phyloP scores from a whole-genome alignment of 2,113 vertebrate species.

The Brachirus orientalis region DNA sequence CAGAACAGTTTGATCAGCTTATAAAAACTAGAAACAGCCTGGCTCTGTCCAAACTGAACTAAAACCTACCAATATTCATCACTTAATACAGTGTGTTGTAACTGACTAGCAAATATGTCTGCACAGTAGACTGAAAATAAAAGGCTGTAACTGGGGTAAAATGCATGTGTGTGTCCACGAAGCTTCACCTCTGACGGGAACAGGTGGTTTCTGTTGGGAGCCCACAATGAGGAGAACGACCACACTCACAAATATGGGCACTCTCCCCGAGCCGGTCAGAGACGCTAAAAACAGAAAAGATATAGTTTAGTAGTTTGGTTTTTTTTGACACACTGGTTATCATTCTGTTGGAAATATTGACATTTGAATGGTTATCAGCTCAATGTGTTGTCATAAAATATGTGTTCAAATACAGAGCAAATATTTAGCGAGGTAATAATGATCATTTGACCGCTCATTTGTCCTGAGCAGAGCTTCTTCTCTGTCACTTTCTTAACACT shows the following conservation, averaged over 20 bases:
- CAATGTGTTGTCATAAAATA: background rate
- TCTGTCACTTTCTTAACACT: slow-evolving; percentile 39
- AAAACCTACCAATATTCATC: too few relatives aligned
- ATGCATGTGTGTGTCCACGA: background rate
- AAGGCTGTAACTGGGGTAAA: too few relatives aligned
- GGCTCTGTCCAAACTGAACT: too few relatives aligned
- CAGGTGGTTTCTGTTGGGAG: slow-evolving; percentile 87
- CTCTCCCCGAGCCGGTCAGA: slow-evolving; percentile 93
- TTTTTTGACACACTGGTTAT: too few relatives aligned
- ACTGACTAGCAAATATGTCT: too few relatives aligned
- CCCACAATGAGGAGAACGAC: slow-evolving; percentile 91
- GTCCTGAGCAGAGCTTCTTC: background rate
- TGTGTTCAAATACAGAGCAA: background rate
- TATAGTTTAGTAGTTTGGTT: too few relatives aligned
- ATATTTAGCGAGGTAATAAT: background rate
- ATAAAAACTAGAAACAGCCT: background rate
- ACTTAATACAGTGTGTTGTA: too few relatives aligned
- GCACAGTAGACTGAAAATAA: too few relatives aligned
- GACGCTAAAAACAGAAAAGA: slow-evolving; percentile 83
- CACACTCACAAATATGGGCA: slow-evolving; percentile 91
- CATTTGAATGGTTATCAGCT: too few relatives aligned
- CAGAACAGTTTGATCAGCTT: background rate
- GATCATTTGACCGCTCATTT: background rate
- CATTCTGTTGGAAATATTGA: too few relatives aligned
- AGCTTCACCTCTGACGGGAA: slow-evolving; percentile 79